A percentile compares a stretch with the other conserved stretches of the same genome.
Conservation (phyloP, 1,140 invertebrate species). For the Argopecten irradians region DNA sequence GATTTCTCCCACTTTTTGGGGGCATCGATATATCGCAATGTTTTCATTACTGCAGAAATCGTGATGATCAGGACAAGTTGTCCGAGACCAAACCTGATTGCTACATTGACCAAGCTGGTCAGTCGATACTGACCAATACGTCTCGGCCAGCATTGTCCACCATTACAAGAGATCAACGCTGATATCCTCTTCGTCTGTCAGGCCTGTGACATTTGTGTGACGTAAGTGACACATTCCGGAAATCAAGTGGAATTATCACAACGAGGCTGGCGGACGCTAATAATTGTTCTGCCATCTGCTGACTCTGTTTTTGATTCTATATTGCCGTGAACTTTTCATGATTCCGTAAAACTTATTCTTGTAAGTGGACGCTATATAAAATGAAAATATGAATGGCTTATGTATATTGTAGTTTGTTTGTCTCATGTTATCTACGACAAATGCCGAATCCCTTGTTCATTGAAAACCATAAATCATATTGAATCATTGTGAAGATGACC, state of each 20-base stretch:
- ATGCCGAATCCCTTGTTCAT: too few species aligned
- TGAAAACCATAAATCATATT: too few species aligned
- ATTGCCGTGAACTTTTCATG: neutral
- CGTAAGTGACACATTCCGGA: slow-evolving; percentile 10
- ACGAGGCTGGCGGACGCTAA: neutral
- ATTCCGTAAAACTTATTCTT: neutral
- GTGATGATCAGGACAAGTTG: neutral
- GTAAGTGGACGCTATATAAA: neutral
- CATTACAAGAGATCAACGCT: neutral
- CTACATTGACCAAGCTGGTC: neutral
- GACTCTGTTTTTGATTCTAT: neutral
- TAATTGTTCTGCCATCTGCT: neutral
- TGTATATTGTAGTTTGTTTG: neutral
- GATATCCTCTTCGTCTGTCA: neutral
- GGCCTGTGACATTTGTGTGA: neutral
- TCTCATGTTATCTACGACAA: neutral
- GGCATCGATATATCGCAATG: neutral
- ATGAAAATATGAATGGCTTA: neutral
- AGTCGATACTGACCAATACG: neutral
- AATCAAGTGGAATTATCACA: neutral
- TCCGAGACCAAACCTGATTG: neutral
- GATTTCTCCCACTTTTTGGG: neutral
- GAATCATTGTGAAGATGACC: neutral
- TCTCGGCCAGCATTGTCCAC: neutral
- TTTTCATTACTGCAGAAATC: slow-evolving; percentile 5